Conservation (phyloP, 2,888 invertebrate species). For the Andricus curvator region DNA sequence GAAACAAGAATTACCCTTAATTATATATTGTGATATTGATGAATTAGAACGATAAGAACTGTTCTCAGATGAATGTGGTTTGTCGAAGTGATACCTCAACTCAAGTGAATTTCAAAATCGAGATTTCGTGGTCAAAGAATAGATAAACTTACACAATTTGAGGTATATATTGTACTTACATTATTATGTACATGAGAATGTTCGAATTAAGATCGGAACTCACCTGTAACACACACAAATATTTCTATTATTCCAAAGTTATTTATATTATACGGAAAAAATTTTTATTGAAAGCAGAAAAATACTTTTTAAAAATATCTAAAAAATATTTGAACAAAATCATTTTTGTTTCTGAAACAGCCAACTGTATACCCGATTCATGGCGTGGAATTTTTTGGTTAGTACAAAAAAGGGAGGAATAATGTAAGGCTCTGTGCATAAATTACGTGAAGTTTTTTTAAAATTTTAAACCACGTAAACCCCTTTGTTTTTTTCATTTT, state of each 20-base stretch:
- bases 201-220: constrained; percentile 3
- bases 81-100: constrained; percentile 9
- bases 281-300: too few relatives aligned
- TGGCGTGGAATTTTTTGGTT: too few relatives aligned
- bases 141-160: neutral
- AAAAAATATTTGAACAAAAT: too few relatives aligned
- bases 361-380: too few relatives aligned
- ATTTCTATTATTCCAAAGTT: neutral
- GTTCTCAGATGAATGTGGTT: neutral
- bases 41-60: neutral
- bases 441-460: too few relatives aligned
- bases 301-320: too few relatives aligned
- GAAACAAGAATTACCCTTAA: constrained; percentile 30
- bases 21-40: constrained; percentile 25
- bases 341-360: too few relatives aligned
- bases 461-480: too few relatives aligned
- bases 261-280: neutral
- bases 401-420: too few relatives aligned
- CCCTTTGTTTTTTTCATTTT: too few relatives aligned
- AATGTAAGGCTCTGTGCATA: too few relatives aligned
- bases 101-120: constrained; percentile 7
- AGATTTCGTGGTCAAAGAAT: constrained; percentile 12
- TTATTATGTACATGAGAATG: neutral
- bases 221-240: constrained; percentile 19
- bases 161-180: constrained; percentile 1